phyloP scores from a whole-genome alignment of 2,888 invertebrate genomes.

The Aleiodes alternator region DNA sequence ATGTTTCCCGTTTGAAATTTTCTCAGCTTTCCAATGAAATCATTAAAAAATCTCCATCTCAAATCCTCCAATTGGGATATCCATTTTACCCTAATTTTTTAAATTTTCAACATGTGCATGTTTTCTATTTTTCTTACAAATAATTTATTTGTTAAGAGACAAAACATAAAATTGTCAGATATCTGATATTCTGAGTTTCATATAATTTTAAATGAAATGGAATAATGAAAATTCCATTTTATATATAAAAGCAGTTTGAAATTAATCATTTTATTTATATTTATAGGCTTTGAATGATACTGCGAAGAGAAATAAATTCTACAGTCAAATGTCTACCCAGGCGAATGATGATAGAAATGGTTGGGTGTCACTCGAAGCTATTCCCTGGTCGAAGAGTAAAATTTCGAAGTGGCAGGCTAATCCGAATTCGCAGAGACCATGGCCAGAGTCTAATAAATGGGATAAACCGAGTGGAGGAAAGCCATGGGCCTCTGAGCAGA shows the following conservation, averaged over 20 bases:
- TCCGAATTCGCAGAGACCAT: slow-evolving; percentile 70
- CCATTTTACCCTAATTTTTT: too few relatives aligned
- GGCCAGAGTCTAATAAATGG: slow-evolving; percentile 71
- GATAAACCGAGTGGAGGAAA: slow-evolving; percentile 67
- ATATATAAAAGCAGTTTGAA: neutral
- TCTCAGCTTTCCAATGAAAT: too few relatives aligned
- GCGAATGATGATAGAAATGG: slow-evolving; percentile 84
- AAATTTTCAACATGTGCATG: too few relatives aligned
- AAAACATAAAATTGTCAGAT: too few relatives aligned
- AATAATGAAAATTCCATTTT: too few relatives aligned
- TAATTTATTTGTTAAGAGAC: too few relatives aligned
- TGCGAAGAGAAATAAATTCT: slow-evolving; percentile 69
- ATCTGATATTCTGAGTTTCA: too few relatives aligned
- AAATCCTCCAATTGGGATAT: too few relatives aligned
- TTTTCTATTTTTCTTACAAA: too few relatives aligned
- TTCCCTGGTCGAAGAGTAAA: slow-evolving; percentile 88
- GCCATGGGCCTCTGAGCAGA: slow-evolving; percentile 67
- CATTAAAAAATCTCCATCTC: too few relatives aligned
- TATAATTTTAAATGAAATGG: too few relatives aligned
- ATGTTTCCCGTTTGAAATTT: too few relatives aligned
- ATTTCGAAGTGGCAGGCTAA: slow-evolving; percentile 88
- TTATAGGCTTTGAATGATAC: slow-evolving; percentile 64
- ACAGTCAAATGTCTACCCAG: slow-evolving; percentile 71
- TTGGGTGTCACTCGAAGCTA: slow-evolving; percentile 86
- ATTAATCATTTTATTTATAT: neutral